Evolutionary conservation across 2,797 vertebrate genomes (phyloP).

Genomic region (Vespertilio murinus): DNA sequence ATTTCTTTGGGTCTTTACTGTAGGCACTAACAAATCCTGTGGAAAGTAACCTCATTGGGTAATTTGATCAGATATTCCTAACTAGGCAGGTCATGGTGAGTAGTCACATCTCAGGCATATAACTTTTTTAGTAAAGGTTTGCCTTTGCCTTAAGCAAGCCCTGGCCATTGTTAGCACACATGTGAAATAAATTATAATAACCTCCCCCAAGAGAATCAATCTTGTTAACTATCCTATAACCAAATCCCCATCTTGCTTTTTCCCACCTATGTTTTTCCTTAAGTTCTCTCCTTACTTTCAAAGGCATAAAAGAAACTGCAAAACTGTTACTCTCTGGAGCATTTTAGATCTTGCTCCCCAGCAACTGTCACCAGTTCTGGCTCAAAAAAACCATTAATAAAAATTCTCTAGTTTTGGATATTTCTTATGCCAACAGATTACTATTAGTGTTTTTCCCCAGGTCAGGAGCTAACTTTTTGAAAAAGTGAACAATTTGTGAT

Average conservation of each 20-base stretch:
- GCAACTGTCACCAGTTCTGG: not conserved
- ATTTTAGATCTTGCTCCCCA: not conserved
- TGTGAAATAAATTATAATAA: not conserved
- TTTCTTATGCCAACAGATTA: not conserved
- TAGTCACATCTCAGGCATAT: not conserved
- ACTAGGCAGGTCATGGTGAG: not conserved
- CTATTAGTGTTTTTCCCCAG: not conserved
- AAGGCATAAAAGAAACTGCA: not conserved
- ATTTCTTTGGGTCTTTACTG: not conserved
- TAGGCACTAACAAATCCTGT: not conserved
- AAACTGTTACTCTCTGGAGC: not conserved
- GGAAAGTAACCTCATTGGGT: not conserved
- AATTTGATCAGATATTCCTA: not conserved
- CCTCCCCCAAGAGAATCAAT: not conserved
- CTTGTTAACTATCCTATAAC: not conserved
- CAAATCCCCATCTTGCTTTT: not conserved
- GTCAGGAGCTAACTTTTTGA: not conserved
- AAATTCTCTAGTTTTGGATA: not conserved
- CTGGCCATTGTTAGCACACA: not conserved
- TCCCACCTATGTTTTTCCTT: not conserved
- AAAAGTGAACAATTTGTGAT: slow-evolving; percentile 27
- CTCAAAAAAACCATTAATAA: not conserved
- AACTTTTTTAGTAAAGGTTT: not conserved
- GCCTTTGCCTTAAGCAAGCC: not conserved
- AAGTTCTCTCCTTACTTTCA: not conserved